Evolutionary conservation across 2,888 invertebrate species (phyloP).

Genomic region (Temnothorax ravouxi): DNA sequence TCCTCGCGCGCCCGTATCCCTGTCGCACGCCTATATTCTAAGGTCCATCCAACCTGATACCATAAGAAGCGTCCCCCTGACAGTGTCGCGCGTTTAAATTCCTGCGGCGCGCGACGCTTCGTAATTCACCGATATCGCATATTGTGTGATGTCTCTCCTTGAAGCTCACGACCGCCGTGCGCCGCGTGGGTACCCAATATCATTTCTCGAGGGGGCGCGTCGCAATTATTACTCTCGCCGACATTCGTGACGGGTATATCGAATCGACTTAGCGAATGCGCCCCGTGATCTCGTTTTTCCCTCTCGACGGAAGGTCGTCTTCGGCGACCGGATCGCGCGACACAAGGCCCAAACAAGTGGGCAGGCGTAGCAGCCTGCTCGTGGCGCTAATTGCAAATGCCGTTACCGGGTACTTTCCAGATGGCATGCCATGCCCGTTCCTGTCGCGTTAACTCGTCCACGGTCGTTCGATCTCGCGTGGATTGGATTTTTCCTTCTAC

Average conservation of each 20-base stretch:
- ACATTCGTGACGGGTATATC: conserved; percentile 6
- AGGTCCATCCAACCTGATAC: conserved; percentile 65
- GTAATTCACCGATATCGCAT: conserved; percentile 39
- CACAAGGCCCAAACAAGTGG: conserved; percentile 61
- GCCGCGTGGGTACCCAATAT: background rate
- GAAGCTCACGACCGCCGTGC: conserved; percentile 3
- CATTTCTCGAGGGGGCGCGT: background rate
- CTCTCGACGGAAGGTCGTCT: conserved; percentile 76
- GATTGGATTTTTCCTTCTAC: conserved; percentile 51
- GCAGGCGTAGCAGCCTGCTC: conserved; percentile 60
- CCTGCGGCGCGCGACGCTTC: conserved; percentile 29
- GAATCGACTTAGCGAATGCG: conserved; percentile 57
- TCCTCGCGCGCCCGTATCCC: background rate
- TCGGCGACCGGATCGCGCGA: conserved; percentile 73
- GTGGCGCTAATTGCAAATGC: conserved; percentile 80
- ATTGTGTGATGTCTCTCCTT: background rate
- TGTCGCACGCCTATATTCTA: conserved; percentile 61
- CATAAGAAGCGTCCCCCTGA: conserved; percentile 65
- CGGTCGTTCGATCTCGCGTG: conserved; percentile 47
- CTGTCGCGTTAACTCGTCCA: conserved; percentile 74
- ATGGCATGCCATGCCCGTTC: conserved; percentile 81
- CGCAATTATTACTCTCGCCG: conserved; percentile 29
- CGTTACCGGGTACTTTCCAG: conserved; percentile 83
- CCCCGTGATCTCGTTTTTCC: conserved; percentile 75
- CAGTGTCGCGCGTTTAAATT: conserved; percentile 43